Evolutionary conservation across 2,113 vertebrate genomes (phyloP), one percentile per base, ranked within the genome.

Genomic region (Hystrix cristata): DNA sequence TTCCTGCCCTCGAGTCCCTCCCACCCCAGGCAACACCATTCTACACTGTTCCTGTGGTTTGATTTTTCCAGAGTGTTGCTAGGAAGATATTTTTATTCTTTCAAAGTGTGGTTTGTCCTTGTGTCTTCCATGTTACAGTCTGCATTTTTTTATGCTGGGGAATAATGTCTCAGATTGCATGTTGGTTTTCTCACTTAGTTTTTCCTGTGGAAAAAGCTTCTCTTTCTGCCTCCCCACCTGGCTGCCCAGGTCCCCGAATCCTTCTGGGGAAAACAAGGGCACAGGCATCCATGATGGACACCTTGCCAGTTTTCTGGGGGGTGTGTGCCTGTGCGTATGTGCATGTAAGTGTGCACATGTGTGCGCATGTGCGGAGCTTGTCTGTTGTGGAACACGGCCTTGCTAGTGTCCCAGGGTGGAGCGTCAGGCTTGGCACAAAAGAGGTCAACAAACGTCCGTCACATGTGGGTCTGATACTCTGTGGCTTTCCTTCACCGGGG

Each of bases 251-350:
- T 46, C 18, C 78, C 81, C 60, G 53, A 79, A 43, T 43, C 13
- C 21, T 71, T 27, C 7, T 27, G 46, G 34, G 11, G 62, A 34
- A 79, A n/a, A 15, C 11, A 74, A 80, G 43, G 27, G 27, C 5
- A 7, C 2, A 9, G 6, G 10, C 0, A 6, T n/a, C 31, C 23
- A 11, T 7, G 10, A 62, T 12, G 5, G 29, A 65, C 15, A 55
- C 72, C 16, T 38, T 0, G 16, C 13, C 8, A 51, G 3, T 38
- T 84, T 48, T 23, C 21, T 38, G 1, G 14, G 31, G 19, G 0
- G 4, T 13, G 29, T 1, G 10, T 4, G 15, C 0, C 4, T 0
- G 3, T 80, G 38, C 38, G 38, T 38, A 38, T 38, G 38, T 38
- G 38, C 38, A 2, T 38, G 38, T 38, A 38, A 38, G 38, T 2